These are phyloP conservation scores for Colletes latitarsis DNA, from an alignment of 1,140 invertebrate species.

Conservation along the genomic window DNA sequence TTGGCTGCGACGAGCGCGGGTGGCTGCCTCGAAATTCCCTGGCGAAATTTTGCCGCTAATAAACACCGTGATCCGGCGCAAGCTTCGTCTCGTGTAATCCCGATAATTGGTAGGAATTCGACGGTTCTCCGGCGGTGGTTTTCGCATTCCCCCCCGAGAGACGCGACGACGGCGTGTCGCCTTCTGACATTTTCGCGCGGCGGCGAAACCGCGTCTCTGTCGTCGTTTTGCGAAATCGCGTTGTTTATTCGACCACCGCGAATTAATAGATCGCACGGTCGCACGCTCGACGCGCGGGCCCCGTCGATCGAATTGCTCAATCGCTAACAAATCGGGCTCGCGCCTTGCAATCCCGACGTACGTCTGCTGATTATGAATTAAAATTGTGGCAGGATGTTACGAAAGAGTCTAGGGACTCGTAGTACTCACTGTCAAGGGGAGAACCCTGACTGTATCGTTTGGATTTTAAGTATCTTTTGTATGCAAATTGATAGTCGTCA, in stretches of 20 bases:
- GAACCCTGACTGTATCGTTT: too few species aligned
- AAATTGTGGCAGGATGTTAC: too few species aligned
- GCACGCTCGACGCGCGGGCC: background rate
- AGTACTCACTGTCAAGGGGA: too few species aligned
- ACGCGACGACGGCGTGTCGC: background rate
- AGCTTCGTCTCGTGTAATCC: conserved; percentile 21
- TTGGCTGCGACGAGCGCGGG: conserved; percentile 21
- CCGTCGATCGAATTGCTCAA: background rate
- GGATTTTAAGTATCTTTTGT: too few species aligned
- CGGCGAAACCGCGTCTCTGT: background rate
- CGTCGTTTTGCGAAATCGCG: conserved; percentile 15
- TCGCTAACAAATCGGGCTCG: background rate
- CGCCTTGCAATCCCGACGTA: too few species aligned
- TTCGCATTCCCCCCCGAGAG: background rate
- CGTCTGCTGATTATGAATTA: too few species aligned
- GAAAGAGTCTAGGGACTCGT: too few species aligned
- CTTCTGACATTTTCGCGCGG: conserved; percentile 41
- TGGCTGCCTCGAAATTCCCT: conserved; percentile 17
- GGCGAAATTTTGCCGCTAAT: conserved; percentile 49
- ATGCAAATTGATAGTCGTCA: too few species aligned
- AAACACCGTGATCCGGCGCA: conserved; percentile 17
- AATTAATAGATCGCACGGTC: background rate
- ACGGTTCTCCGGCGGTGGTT: background rate
- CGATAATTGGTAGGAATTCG: conserved; percentile 52
- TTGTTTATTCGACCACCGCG: background rate